A percentile compares a stretch with the other conserved stretches of the same genome.
Evolutionary conservation across 2,113 vertebrate species (phyloP).

Genomic region (Notothenia coriiceps): DNA sequence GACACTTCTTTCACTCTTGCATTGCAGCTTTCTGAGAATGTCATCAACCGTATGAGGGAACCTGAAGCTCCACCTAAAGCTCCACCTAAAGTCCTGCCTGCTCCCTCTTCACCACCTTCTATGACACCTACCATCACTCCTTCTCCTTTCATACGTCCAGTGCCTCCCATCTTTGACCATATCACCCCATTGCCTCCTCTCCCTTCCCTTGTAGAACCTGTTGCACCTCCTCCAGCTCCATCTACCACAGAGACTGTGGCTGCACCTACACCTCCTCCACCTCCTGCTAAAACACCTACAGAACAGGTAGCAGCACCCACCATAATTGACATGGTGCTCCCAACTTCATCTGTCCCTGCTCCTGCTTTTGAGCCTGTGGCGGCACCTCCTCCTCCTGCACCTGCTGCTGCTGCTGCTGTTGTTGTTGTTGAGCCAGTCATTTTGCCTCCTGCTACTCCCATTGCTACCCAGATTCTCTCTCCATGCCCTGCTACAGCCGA

Average conservation of each 20-base stretch:
- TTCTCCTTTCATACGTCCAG: constrained; percentile 55
- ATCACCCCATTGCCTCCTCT: constrained; percentile 67
- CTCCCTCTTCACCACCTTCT: constrained; percentile 39
- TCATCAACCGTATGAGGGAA: constrained; percentile 97
- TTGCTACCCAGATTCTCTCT: constrained; percentile 23
- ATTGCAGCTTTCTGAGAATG: constrained; percentile 91
- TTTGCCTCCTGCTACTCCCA: constrained; percentile 40
- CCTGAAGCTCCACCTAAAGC: constrained; percentile 75
- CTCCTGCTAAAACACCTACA: constrained; percentile 48
- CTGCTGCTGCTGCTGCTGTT: background rate
- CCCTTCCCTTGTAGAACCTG: constrained; percentile 48
- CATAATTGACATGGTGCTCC: constrained; percentile 59
- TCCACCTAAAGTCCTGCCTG: constrained; percentile 53
- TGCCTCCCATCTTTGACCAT: constrained; percentile 66
- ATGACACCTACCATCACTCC: constrained; percentile 18
- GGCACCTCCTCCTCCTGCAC: constrained; percentile 25
- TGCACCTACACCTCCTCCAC: constrained; percentile 41
- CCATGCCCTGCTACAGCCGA: constrained; percentile 41
- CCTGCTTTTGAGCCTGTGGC: constrained; percentile 63
- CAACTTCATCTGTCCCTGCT: constrained; percentile 46
- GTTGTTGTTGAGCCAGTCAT: constrained; percentile 46
- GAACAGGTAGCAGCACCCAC: constrained; percentile 76
- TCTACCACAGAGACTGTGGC: constrained; percentile 49
- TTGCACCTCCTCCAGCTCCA: constrained; percentile 51
- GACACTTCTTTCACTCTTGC: constrained; percentile 16